Percentiles rank a stretch among this genome's conserved stretches.
Conservation (phyloP, 2,888 invertebrate genomes). For the Eupithecia pulchellata region DNA sequence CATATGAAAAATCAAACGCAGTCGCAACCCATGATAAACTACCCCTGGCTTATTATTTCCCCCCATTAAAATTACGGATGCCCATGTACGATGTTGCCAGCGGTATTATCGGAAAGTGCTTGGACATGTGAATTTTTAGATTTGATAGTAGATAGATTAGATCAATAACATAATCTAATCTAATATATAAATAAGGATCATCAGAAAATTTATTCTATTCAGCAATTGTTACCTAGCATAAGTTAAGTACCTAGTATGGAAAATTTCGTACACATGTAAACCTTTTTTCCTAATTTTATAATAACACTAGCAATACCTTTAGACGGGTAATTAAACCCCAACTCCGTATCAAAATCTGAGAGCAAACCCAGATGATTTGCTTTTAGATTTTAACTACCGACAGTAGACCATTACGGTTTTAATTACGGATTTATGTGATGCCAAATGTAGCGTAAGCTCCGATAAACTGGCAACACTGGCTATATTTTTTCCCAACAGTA, state of each 20-base stretch:
- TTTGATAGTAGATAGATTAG: too few species aligned
- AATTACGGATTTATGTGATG: slow-evolving; percentile 7
- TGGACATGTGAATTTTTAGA: background rate
- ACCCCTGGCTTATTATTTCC: slow-evolving; percentile 76
- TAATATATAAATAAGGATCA: too few species aligned
- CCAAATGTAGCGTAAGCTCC: slow-evolving; percentile 23
- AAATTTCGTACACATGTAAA: background rate
- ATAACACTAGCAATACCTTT: background rate
- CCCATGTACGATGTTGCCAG: slow-evolving; percentile 47
- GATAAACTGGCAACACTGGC: slow-evolving; percentile 33
- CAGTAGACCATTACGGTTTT: slow-evolving; percentile 7
- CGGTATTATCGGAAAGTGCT: background rate
- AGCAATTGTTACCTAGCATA: background rate
- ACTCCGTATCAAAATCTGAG: background rate
- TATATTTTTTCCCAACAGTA: slow-evolving; percentile 54
- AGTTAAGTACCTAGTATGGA: too few species aligned
- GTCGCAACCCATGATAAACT: slow-evolving; percentile 66
- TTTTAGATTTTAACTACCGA: slow-evolving; percentile 14
- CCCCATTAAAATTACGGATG: slow-evolving; percentile 80
- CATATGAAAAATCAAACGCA: slow-evolving; percentile 80
- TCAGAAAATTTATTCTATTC: background rate
- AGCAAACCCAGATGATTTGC: slow-evolving; percentile 10
- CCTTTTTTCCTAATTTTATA: background rate
- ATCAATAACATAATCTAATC: too few species aligned
- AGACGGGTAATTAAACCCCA: background rate